Evolutionary conservation across 1,140 invertebrate species (phyloP), one percentile per base, ranked within the genome.

Genomic region (Lysiphlebus fabarum): DNA sequence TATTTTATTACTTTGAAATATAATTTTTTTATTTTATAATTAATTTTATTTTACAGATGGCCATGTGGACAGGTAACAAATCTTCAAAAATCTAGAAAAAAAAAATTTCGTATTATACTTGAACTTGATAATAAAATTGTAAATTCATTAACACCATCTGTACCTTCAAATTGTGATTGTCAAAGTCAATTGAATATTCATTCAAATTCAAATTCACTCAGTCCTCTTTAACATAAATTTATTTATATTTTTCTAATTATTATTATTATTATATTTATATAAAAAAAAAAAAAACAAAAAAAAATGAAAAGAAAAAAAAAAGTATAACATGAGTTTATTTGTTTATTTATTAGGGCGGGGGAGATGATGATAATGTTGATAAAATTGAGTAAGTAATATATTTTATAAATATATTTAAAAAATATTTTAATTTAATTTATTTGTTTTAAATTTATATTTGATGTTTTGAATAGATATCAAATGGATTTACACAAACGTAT

Each of bases 61-160:
- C 56, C 54, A 6, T 72, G 64, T 55, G 47, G 17, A 42, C 62
- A 76, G 71, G 73, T 75, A 76, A 76, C 67, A 70, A 62, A 61
- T 61, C 40, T 49, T 48, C 26, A 59, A 61, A 64, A 66, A 26
- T 4, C 17, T 61, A 54, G 55, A 41, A 53, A 64, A 38, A 66
- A 69, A 55, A 68, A 63, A 67, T 55, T 67, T 14, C 64, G 63
- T 63, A 48, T 70, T 61, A 60, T 60, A 33, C 42, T 73, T 57
- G 51, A 66, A 53, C 42, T 72, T 53, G 65, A 64, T 54, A 43
- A 43, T 42, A 41, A 42, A 5, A 11, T 61, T 43, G 53, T 58
- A 8, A 8, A 56, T 36, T 61, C 54, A 65, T 43, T 42, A 33
- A 10, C 33, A 6, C 34, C 41, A 12, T 45, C 41, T 10, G 33